Percentiles rank a stretch among this genome's conserved stretches.
These are phyloP conservation scores for Camponotus pennsylvanicus DNA, from an alignment of 1,140 invertebrate genomes.

Conservation along the genomic window DNA sequence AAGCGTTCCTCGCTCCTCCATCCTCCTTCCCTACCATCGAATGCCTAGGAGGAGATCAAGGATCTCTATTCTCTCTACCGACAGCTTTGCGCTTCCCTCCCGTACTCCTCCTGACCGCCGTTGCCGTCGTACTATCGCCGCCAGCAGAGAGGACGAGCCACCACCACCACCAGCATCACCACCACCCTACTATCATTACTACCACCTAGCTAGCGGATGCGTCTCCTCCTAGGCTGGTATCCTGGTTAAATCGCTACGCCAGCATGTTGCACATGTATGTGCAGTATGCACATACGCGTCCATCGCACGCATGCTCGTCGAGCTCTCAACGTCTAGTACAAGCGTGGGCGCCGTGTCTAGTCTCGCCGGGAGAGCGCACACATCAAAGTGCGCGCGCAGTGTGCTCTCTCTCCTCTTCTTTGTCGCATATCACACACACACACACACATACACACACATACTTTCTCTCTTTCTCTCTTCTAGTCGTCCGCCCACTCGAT, in stretches of 20 bases:
- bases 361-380: slow-evolving; percentile 25
- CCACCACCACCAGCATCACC: slow-evolving; percentile 17
- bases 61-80: slow-evolving; percentile 68
- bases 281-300: slow-evolving; percentile 36
- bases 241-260: slow-evolving; percentile 64
- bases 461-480: not conserved
- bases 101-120: slow-evolving; percentile 52
- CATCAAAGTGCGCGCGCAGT: slow-evolving; percentile 73
- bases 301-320: slow-evolving; percentile 69
- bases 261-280: slow-evolving; percentile 35
- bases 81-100: slow-evolving; percentile 35
- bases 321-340: slow-evolving; percentile 27
- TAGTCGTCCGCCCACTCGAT: slow-evolving; percentile 73
- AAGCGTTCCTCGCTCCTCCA: slow-evolving; percentile 16
- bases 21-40: slow-evolving; percentile 17
- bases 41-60: slow-evolving; percentile 72
- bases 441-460: no score
- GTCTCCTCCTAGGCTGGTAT: slow-evolving; percentile 56
- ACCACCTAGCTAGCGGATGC: no score
- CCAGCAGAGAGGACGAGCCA: slow-evolving; percentile 56
- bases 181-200: slow-evolving; percentile 43
- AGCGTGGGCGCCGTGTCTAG: slow-evolving; percentile 38
- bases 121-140: slow-evolving; percentile 53
- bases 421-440: not conserved
- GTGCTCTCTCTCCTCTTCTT: slow-evolving; percentile 24